phyloP scores from a whole-genome alignment of 1,140 invertebrate species.

The Orchestia grillus region DNA sequence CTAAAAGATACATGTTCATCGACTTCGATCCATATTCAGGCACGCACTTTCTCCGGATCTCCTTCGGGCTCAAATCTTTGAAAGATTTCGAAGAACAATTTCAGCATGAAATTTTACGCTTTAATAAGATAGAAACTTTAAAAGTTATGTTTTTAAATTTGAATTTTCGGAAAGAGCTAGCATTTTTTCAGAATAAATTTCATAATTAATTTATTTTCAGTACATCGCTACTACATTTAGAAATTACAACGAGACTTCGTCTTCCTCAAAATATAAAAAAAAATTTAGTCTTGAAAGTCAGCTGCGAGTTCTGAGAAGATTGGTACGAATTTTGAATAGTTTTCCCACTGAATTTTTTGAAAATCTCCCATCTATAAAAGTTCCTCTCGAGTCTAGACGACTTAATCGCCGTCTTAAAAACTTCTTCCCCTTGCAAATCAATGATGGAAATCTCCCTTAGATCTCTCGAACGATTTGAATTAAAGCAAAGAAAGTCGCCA shows the following conservation, averaged over 20 bases:
- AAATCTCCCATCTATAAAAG: neutral
- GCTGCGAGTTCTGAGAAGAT: neutral
- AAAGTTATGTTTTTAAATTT: neutral
- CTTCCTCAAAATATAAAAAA: neutral
- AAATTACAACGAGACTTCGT: neutral
- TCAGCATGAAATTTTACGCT: neutral
- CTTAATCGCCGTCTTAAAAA: neutral
- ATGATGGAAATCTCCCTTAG: conserved; percentile 25
- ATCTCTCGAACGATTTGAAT: conserved; percentile 14
- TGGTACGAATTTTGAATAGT: neutral
- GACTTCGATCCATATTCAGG: too few relatives aligned
- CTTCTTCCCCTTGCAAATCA: conserved; percentile 17
- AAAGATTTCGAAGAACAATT: neutral
- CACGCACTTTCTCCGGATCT: too few relatives aligned
- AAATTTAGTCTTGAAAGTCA: neutral
- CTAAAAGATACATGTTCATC: too few relatives aligned
- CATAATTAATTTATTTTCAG: neutral
- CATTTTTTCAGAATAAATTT: neutral
- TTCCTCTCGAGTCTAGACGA: neutral
- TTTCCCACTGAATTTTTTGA: neutral
- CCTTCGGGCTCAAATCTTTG: neutral
- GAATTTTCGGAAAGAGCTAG: neutral
- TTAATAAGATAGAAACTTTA: neutral
- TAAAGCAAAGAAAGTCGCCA: neutral
- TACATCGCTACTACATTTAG: too few relatives aligned